Evolutionary conservation across 2,113 vertebrate genomes (phyloP), one percentile per base, ranked within the genome.

Genomic region (Arvicanthis niloticus): DNA sequence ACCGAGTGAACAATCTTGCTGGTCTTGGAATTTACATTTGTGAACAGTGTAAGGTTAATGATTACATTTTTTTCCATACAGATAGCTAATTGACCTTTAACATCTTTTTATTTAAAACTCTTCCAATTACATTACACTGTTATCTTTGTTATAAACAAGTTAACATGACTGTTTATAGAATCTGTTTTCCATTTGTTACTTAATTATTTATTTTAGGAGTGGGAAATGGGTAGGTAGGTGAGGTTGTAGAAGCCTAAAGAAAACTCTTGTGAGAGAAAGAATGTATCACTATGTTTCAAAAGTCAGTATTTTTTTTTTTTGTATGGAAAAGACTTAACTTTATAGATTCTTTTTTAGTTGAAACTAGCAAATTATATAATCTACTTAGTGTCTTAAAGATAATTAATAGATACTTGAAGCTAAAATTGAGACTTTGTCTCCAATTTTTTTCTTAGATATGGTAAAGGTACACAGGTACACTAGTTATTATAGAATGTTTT

Each of bases 351-450:
- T 60, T 60, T 90, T 92, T 31, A 95, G n/a, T 7, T 84, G 53
- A 96, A 42, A 8, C 40, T 9, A 91, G 81, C 60, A 80, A 90
- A 89, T 94, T 97, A 94, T 93, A 45, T 94, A 65, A 42, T 11
- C 42, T 84, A 22, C 7, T 75, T 6, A 88, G 68, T 15, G 1
- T 75, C 65, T 97, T 92, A 89, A 7, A 80, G 48, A 82, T 91
- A 89, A 95, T 94, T 84, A 91, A 72, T 93, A 26, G n/a, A 95
- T 89, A 93, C 68, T 95, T 94, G 56, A 91, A 91, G 76, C 21
- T 95, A 75, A 94, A 96, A 87, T 76, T 45, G 22, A 68, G 34
- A 88, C 13, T 95, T 86, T 2, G 42, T 88, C 29, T 93, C 87
- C 19, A 86, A 89, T 45, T 34, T 76, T 97, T 82, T 40, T n/a